phyloP scores from a whole-genome alignment of 2,888 invertebrate species.

The Andrena haemorrhoa region DNA sequence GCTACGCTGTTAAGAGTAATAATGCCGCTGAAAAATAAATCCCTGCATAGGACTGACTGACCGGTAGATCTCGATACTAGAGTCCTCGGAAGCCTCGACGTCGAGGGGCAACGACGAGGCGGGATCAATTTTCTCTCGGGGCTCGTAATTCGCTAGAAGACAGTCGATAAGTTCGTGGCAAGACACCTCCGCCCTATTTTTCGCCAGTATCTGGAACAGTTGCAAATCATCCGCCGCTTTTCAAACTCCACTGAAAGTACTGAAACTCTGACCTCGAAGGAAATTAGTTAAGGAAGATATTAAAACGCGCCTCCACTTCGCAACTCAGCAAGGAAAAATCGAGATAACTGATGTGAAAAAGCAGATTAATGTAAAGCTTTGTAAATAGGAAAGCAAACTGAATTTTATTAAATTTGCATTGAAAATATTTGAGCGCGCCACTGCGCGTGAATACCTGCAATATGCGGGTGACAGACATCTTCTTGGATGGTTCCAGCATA shows the following conservation, averaged over 20 bases:
- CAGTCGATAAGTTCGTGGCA: conserved; percentile 91
- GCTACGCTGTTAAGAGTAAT: neutral
- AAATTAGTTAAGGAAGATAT: neutral
- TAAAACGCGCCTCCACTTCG: neutral
- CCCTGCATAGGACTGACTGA: conserved; percentile 81
- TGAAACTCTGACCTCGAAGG: neutral
- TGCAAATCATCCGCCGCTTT: neutral
- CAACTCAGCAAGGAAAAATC: neutral
- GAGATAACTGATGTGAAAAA: neutral
- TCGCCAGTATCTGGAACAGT: conserved; percentile 87
- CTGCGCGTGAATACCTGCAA: conserved; percentile 87
- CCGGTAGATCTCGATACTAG: conserved; percentile 91
- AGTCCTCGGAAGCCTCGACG: conserved; percentile 87
- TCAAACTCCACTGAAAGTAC: neutral
- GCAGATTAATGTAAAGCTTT: too few species aligned
- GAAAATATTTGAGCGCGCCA: too few species aligned
- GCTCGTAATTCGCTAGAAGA: conserved; percentile 88
- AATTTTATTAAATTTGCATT: too few species aligned
- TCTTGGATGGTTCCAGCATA: conserved; percentile 89
- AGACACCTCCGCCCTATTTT: conserved; percentile 89
- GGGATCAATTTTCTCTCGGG: conserved; percentile 86
- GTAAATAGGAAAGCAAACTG: neutral
- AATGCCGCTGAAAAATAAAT: neutral
- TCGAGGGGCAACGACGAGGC: conserved; percentile 81
- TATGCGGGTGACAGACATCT: conserved; percentile 90